Evolutionary conservation across 2,113 vertebrate genomes (phyloP).

Genomic region (Cyanoramphus novaezelandiae): DNA sequence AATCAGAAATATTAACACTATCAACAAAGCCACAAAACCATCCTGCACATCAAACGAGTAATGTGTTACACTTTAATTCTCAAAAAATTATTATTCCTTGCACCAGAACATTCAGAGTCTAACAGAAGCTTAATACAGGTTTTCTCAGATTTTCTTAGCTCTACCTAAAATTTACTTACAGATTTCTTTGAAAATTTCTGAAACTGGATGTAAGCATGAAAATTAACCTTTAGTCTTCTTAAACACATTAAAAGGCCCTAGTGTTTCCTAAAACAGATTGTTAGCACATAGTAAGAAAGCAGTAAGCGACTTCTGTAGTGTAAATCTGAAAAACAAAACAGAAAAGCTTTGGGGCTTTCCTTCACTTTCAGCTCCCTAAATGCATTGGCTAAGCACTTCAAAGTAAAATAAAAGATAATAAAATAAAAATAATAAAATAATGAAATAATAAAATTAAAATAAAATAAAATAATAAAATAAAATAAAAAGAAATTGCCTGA

Average conservation of each 20-base stretch:
- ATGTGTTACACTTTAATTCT: background rate
- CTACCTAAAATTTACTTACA: background rate
- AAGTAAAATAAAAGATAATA: background rate
- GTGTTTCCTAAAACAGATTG: background rate
- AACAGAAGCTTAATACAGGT: background rate
- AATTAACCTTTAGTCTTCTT: background rate
- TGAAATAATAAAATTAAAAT: background rate
- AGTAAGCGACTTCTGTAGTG: background rate
- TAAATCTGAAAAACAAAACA: background rate
- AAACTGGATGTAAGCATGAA: background rate
- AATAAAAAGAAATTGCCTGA: background rate
- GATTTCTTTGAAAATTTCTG: background rate
- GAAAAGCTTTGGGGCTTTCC: background rate
- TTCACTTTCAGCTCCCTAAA: background rate
- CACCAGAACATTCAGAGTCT: background rate
- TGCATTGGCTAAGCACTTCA: background rate
- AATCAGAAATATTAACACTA: background rate
- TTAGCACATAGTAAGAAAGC: background rate
- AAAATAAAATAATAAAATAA: background rate
- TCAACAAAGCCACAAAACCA: background rate
- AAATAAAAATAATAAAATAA: background rate
- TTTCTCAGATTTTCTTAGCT: background rate
- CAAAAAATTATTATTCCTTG: background rate
- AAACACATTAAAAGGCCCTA: background rate
- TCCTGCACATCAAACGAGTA: background rate